Evolutionary conservation across 2,888 invertebrate species (phyloP).

Genomic region (Eucera pruinosa): DNA sequence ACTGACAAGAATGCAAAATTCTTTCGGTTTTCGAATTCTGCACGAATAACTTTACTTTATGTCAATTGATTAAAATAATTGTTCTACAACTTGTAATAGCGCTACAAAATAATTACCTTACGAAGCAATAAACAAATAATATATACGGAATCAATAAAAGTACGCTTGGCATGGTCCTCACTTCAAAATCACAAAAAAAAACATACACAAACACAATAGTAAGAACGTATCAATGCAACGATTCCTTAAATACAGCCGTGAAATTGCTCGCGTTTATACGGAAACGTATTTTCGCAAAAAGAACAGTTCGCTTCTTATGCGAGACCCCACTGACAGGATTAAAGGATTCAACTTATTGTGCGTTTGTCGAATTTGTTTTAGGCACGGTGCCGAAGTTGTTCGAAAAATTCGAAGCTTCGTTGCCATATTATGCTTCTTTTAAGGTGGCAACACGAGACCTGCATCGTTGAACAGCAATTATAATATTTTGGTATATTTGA

Average conservation of each 20-base stretch:
- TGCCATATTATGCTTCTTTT: conserved; percentile 48
- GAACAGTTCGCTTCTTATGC: background rate
- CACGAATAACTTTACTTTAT: no score
- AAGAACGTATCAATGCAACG: background rate
- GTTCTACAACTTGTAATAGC: no score
- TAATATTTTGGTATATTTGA: conserved; percentile 37
- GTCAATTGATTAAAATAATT: no score
- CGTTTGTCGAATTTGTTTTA: conserved; percentile 4
- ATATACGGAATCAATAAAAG: no score
- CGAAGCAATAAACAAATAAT: no score
- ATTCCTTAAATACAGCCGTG: background rate
- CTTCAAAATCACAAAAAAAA: no score
- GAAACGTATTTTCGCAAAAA: background rate
- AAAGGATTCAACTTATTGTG: conserved; percentile 29
- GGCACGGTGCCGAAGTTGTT: conserved; percentile 29
- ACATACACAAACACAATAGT: background rate
- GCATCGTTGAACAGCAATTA: background rate
- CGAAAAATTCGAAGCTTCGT: conserved; percentile 22
- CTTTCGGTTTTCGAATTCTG: no score
- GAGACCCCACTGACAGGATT: conserved; percentile 24
- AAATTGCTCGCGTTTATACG: background rate
- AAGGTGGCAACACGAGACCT: conserved; percentile 20
- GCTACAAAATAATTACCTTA: no score
- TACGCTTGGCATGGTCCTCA: no score
- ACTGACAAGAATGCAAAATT: no score